Evolutionary conservation across 30 jellyfish, hydroid and myxozoan genomes (phyloP).

Genomic region (Cassiopea andromeda): DNA sequence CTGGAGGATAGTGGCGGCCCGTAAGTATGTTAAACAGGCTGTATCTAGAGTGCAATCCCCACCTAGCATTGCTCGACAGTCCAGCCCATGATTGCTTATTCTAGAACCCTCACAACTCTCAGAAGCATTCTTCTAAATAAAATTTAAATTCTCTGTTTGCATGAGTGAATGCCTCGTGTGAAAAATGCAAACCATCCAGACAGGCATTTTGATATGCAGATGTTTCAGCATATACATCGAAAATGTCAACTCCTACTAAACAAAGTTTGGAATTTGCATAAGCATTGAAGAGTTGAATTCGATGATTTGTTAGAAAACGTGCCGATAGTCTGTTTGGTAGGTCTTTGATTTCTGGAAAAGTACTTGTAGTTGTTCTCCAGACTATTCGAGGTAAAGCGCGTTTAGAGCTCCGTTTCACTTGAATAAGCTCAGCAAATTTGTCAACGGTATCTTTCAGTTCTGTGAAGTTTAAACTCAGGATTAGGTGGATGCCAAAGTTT

Average conservation of each 20-base stretch:
- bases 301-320: conserved; percentile 59
- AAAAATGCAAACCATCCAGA: conserved; percentile 34
- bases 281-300: conserved; percentile 43
- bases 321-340: conserved; percentile 3
- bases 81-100: too few species aligned
- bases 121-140: conserved; percentile 2
- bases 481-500: conserved; percentile 65
- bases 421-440: conserved; percentile 15
- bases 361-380: conserved; percentile 72
- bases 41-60: too few species aligned
- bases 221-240: conserved; percentile 40
- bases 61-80: too few species aligned
- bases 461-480: not conserved
- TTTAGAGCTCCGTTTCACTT: not conserved
- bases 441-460: conserved; percentile 19
- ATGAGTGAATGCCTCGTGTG: conserved; percentile 12
- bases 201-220: conserved; percentile 56
- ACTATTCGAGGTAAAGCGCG: conserved; percentile 25
- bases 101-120: too few species aligned
- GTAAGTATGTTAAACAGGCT: too few species aligned
- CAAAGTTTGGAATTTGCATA: conserved; percentile 63
- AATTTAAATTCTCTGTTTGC: conserved; percentile 21
- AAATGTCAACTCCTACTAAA: conserved; percentile 44
- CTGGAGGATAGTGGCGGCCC: too few species aligned
- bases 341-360: conserved; percentile 17